Evolutionary conservation across 2,888 invertebrate genomes (phyloP).

Genomic region (Pandemis heparana): DNA sequence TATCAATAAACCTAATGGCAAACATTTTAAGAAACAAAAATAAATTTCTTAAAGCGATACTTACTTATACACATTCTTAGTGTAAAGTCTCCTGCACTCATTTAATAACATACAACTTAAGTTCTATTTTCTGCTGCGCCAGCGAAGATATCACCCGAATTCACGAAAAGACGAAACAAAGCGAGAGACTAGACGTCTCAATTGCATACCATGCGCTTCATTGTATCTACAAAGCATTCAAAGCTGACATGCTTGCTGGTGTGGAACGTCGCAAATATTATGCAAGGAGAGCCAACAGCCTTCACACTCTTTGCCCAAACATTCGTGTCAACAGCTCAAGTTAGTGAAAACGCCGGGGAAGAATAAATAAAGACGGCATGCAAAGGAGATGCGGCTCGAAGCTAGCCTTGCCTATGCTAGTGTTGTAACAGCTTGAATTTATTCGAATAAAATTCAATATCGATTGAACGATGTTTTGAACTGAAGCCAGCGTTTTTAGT

Average conservation of each 20-base stretch:
- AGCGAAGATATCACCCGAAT: neutral
- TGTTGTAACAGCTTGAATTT: constrained; percentile 52
- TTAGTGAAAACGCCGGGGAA: constrained; percentile 51
- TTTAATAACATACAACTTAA: constrained; percentile 10
- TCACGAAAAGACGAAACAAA: neutral
- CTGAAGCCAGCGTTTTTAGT: constrained; percentile 33
- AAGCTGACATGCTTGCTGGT: constrained; percentile 48
- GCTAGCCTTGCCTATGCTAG: constrained; percentile 46
- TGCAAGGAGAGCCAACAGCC: constrained; percentile 55
- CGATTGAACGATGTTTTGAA: constrained; percentile 36
- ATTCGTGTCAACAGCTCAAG: constrained; percentile 57
- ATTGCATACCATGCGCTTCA: constrained; percentile 12
- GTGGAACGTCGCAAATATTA: constrained; percentile 57
- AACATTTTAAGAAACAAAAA: neutral
- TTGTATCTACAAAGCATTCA: constrained; percentile 44
- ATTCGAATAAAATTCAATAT: constrained; percentile 50
- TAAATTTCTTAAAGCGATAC: neutral
- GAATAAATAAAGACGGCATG: constrained; percentile 58
- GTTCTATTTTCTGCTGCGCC: neutral
- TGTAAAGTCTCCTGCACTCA: neutral
- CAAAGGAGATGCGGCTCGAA: constrained; percentile 51
- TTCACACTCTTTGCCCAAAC: constrained; percentile 59
- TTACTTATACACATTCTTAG: neutral
- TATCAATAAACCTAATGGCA: neutral
- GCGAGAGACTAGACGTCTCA: neutral